These are phyloP conservation scores for Heliothis subflexa DNA, from an alignment of 1,140 invertebrate genomes.

Conservation along the genomic window DNA sequence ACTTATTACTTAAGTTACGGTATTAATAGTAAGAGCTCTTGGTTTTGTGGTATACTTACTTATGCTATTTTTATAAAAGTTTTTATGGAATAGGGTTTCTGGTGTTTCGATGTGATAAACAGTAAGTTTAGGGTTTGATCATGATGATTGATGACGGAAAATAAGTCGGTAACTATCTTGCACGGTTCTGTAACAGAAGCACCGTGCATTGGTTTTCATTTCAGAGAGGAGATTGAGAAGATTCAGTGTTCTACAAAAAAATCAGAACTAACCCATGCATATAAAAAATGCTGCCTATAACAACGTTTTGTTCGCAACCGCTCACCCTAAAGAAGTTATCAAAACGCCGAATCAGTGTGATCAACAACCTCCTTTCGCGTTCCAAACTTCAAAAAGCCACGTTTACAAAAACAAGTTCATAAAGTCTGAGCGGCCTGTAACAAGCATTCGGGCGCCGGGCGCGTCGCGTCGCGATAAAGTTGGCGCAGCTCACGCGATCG, in stretches of 20 bases:
- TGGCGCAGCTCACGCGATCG: constrained; percentile 33
- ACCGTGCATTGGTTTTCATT: too few relatives aligned
- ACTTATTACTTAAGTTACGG: constrained; percentile 25
- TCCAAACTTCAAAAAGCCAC: not conserved
- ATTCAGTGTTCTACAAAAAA: too few relatives aligned
- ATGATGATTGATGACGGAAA: too few relatives aligned
- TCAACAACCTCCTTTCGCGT: not conserved
- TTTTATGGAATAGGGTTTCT: not conserved
- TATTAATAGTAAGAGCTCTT: not conserved
- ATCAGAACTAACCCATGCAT: too few relatives aligned
- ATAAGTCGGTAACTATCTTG: too few relatives aligned
- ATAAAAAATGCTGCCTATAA: too few relatives aligned
- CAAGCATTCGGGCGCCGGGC: constrained; percentile 14
- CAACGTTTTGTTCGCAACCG: too few relatives aligned
- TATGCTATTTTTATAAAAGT: not conserved
- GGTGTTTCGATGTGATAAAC: too few relatives aligned
- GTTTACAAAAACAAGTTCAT: constrained; percentile 38
- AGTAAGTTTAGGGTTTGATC: too few relatives aligned
- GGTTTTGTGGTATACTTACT: not conserved
- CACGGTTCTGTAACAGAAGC: too few relatives aligned
- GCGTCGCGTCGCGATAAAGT: constrained; percentile 33
- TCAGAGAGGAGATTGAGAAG: too few relatives aligned
- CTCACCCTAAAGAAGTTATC: not conserved
- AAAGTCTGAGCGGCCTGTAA: constrained; percentile 6
- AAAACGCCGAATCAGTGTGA: not conserved